phyloP scores from a whole-genome alignment of 2,888 invertebrate species.

The Itoplectis maculator region DNA sequence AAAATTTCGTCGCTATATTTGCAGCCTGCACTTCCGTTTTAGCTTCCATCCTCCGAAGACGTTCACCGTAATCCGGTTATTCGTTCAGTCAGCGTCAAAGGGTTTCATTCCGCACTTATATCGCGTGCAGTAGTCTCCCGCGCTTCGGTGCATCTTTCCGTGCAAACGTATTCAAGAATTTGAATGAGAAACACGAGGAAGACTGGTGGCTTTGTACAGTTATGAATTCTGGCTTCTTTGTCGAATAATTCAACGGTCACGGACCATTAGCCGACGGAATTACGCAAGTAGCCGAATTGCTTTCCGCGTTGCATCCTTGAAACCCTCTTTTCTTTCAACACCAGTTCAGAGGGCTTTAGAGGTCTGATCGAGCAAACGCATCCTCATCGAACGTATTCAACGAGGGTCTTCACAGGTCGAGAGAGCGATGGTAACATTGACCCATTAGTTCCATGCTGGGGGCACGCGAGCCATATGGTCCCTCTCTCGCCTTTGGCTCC shows the following conservation, averaged over 20 bases:
- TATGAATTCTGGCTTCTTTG: not conserved
- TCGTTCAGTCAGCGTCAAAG: not conserved
- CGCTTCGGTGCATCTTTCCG: not conserved
- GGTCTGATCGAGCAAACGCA: conserved; percentile 12
- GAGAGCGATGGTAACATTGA: conserved; percentile 71
- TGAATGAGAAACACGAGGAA: conserved; percentile 5
- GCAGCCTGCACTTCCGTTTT: not conserved
- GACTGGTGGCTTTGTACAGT: not conserved
- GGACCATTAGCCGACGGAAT: conserved; percentile 22
- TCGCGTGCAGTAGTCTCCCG: not conserved
- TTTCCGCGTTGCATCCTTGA: not conserved
- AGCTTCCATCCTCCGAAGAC: not conserved
- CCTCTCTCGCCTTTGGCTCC: conserved; percentile 21
- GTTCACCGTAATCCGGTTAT: not conserved
- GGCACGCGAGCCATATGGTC: conserved; percentile 80
- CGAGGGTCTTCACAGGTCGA: conserved; percentile 59
- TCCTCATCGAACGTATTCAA: conserved; percentile 24
- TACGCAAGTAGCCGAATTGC: not conserved
- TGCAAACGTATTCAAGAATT: not conserved
- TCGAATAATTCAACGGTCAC: conserved; percentile 8
- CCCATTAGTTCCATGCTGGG: conserved; percentile 81
- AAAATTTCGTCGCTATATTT: not conserved
- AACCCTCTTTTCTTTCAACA: not conserved
- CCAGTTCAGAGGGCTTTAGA: not conserved
- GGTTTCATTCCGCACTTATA: not conserved